Base-by-base conservation (phyloP, 2,797 vertebrate genomes). In the Gymnothorax reevesii region DNA sequence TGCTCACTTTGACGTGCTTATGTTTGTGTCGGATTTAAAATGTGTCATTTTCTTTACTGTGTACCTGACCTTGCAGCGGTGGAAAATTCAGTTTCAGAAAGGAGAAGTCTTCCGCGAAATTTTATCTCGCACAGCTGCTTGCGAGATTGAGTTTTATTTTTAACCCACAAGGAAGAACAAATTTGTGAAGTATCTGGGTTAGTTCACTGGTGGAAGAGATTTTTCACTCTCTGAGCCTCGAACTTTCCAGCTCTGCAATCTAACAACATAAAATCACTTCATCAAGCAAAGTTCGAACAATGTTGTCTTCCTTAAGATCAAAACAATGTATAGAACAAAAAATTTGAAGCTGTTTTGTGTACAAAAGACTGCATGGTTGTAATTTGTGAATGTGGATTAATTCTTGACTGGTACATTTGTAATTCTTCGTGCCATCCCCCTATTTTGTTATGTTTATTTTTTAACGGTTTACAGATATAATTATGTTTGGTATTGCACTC, bases 401-500 rank as follows among this genome's bases (percentile, higher is more conserved):
- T 59, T n/a, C n/a, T 82, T 57, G 15, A 52, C 49, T 52, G 13
- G 27, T 73, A n/a, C 20, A 4, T 42, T 71, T n/a, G 33, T 77
- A 77, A 15, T 7, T 52, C 33, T 54, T 17, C 52, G 22, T 2
- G 52, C 49, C 7, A 22, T n/a, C 22, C 75, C 75, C 20, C 17
- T 10, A 1, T 1, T 54, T 52, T 79, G 0, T 79, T 27, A 52
- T 22, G 1, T 17, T 52, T 52, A 73, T 77, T 75, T 33, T n/a
- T 55, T 27, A 86, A 82, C 57, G 82, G 83, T 83, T 73, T 49
- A 69, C 54, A 49, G 83, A 59, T 55, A n/a, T 82, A 12, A 25
- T 55, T n/a, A 8, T 7, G 9, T 10, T 57, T 10, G n/a, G 3
- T 22, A 82, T 25, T 57, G 17, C 22, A 57, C 33, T 57, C n/a